Conservation (phyloP, 2,888 invertebrate species). For the Petrolisthes manimaculis region DNA sequence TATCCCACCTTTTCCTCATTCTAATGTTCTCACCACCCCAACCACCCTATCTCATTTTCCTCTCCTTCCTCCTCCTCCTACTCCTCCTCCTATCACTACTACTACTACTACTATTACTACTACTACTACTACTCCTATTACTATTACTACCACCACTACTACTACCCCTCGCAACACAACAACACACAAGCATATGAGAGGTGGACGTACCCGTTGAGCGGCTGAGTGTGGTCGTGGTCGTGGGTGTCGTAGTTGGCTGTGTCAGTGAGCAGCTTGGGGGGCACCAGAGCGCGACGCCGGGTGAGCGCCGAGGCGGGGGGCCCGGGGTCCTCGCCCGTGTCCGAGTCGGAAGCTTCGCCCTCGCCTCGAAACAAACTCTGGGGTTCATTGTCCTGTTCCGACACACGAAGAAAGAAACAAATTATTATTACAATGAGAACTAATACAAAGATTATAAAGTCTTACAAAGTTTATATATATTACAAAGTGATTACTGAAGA, state of each 20-base stretch:
- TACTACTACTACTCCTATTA: background rate
- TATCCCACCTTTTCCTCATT: background rate
- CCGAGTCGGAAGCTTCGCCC: constrained; percentile 52
- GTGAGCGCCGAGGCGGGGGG: constrained; percentile 71
- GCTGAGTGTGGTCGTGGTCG: constrained; percentile 45
- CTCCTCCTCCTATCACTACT: background rate
- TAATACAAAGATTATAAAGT: background rate
- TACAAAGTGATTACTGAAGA: background rate
- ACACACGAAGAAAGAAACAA: background rate
- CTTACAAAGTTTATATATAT: background rate
- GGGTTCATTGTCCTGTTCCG: constrained; percentile 36
- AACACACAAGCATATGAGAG: no score
- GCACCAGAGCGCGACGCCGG: constrained; percentile 70
- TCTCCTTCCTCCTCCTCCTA: background rate
- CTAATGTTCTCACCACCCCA: background rate
- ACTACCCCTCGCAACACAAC: no score
- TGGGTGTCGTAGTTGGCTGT: constrained; percentile 58
- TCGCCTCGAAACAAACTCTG: constrained; percentile 35
- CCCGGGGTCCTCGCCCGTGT: constrained; percentile 68
- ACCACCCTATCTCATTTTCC: background rate
- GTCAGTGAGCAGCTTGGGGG: constrained; percentile 69
- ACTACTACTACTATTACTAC: background rate
- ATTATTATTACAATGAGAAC: background rate
- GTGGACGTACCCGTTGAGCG: constrained; percentile 57
- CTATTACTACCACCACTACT: no score